A percentile compares a stretch with the other conserved stretches of the same genome.
Conservation (phyloP, 2,797 vertebrate species). For the Chloroceryle amazona region DNA sequence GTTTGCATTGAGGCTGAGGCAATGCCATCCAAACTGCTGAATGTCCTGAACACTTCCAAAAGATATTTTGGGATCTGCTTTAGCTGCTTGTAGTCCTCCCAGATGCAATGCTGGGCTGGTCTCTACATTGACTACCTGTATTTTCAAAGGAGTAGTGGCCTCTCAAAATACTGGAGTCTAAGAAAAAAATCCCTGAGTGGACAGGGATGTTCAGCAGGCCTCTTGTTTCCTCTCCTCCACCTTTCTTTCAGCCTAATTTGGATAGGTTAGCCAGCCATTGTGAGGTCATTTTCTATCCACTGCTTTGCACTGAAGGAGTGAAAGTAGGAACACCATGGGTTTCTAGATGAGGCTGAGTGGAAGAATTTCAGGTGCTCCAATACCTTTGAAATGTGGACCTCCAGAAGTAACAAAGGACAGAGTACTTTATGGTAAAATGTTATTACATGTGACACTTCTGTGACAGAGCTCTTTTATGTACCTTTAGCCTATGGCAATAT, state of each 20-base stretch:
- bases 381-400: neutral
- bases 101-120: neutral
- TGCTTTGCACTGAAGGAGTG: neutral
- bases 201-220: neutral
- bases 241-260: neutral
- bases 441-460: slow-evolving; percentile 44
- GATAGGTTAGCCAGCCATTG: neutral
- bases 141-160: neutral
- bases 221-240: accelerated
- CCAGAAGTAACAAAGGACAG: neutral
- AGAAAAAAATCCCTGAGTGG: neutral
- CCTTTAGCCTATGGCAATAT: slow-evolving; percentile 52
- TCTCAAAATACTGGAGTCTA: neutral
- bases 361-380: neutral
- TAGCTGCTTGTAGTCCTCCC: neutral
- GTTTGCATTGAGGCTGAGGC: neutral
- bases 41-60: neutral
- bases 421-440: neutral
- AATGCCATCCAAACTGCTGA: neutral
- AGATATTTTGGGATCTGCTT: neutral
- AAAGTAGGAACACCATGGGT: neutral
- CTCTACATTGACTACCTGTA: neutral
- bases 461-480: slow-evolving; percentile 30
- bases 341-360: neutral
- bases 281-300: neutral